These are phyloP conservation scores for Arenaria interpres DNA, from an alignment of 2,113 vertebrate species.

Conservation along the genomic window DNA sequence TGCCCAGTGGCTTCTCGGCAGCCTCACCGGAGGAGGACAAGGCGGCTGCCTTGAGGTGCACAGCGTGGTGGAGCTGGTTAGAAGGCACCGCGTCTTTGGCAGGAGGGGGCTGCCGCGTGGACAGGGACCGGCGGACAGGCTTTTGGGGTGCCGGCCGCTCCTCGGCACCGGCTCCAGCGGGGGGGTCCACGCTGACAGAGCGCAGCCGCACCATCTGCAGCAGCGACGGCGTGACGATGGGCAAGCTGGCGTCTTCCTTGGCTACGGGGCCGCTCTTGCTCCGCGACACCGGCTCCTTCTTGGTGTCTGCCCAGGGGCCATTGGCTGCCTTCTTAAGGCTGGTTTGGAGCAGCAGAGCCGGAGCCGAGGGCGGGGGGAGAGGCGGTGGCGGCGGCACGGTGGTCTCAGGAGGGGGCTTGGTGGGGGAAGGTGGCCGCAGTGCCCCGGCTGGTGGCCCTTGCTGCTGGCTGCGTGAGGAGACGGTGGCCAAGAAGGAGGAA, in stretches of 20 bases:
- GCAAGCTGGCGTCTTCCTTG: conserved; percentile 88
- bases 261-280: conserved; percentile 76
- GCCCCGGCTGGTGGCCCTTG: not conserved
- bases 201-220: conserved; percentile 94
- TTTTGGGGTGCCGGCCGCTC: conserved; percentile 80
- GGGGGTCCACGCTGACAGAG: conserved; percentile 78
- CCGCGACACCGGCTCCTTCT: conserved; percentile 75
- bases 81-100: conserved; percentile 62
- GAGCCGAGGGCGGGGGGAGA: not conserved
- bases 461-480: conserved; percentile 9
- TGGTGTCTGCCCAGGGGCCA: not conserved
- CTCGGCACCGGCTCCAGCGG: conserved; percentile 25
- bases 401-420: not conserved
- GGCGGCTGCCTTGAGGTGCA: conserved; percentile 83
- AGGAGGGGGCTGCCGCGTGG: conserved; percentile 70
- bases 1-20: not conserved
- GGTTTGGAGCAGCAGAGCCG: conserved; percentile 6
- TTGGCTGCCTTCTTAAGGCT: conserved; percentile 48
- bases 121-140: conserved; percentile 85
- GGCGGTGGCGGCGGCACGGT: not conserved
- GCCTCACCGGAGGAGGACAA: conserved; percentile 62
- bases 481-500: not conserved
- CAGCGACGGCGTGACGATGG: conserved; percentile 91
- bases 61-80: conserved; percentile 83
- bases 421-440: not conserved